Conservation (phyloP, 2,888 invertebrate genomes). For the Agrenia bidenticulata region DNA sequence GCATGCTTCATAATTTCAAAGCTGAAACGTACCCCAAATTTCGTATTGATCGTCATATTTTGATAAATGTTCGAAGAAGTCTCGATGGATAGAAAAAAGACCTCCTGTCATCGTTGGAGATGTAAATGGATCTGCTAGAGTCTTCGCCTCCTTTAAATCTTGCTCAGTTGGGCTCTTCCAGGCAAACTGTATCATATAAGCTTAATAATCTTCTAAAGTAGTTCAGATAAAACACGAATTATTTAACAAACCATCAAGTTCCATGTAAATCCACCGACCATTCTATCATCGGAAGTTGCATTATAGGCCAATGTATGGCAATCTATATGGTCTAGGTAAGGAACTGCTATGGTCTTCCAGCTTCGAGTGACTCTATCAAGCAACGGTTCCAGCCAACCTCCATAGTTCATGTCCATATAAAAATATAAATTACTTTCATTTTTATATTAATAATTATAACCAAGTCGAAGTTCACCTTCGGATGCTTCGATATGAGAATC, state of each 20-base stretch:
- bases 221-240: background rate
- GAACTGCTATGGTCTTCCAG: slow-evolving; percentile 86
- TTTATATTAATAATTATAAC: too few species aligned
- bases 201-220: background rate
- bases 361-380: slow-evolving; percentile 83
- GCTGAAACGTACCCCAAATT: slow-evolving; percentile 54
- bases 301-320: slow-evolving; percentile 91
- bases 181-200: slow-evolving; percentile 58
- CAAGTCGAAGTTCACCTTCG: too few species aligned
- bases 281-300: slow-evolving; percentile 78
- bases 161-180: slow-evolving; percentile 61
- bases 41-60: slow-evolving; percentile 65
- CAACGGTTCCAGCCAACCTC: slow-evolving; percentile 91
- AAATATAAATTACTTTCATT: background rate
- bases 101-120: slow-evolving; percentile 66
- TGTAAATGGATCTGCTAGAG: slow-evolving; percentile 56
- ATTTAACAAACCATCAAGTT: slow-evolving; percentile 67
- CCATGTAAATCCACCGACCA: slow-evolving; percentile 91
- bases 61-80: slow-evolving; percentile 63
- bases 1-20: background rate
- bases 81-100: slow-evolving; percentile 62
- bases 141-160: slow-evolving; percentile 23
- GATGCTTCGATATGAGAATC: slow-evolving; percentile 99
- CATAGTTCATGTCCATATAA: background rate
- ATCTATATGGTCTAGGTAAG: slow-evolving; percentile 93